Conservation (phyloP, 2,113 vertebrate genomes). For the Ageneiosus marmoratus region DNA sequence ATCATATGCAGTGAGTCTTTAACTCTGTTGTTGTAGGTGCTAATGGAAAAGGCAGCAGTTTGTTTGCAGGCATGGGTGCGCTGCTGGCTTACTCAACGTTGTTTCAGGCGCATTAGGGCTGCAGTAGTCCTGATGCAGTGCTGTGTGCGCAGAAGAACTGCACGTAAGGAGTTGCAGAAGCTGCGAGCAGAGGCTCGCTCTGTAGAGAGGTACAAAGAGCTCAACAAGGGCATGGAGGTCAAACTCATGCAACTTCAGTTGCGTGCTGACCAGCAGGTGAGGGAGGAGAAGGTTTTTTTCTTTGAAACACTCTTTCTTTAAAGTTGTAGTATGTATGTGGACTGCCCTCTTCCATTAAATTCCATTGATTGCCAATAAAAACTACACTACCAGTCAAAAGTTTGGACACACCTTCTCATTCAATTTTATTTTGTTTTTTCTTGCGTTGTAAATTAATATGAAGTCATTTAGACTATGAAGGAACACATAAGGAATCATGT, state of each 20-base stretch:
- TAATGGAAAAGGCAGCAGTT: constrained; percentile 62
- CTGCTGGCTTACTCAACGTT: constrained; percentile 70
- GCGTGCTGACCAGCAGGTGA: constrained; percentile 71
- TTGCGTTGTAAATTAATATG: too few relatives aligned
- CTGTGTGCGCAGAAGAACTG: constrained; percentile 70
- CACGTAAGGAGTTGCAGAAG: constrained; percentile 64
- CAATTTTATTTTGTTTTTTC: too few relatives aligned
- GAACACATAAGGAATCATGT: too few relatives aligned
- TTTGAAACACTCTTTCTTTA: not conserved
- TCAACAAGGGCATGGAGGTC: constrained; percentile 79
- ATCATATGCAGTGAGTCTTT: not conserved
- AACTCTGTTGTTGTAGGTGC: constrained; percentile 58
- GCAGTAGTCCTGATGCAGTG: constrained; percentile 72
- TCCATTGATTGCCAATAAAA: not conserved
- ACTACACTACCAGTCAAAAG: too few relatives aligned
- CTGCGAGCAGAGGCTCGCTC: constrained; percentile 71
- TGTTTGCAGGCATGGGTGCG: constrained; percentile 69
- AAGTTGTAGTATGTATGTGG: not conserved
- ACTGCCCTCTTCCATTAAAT: not conserved
- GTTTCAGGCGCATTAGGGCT: constrained; percentile 50
- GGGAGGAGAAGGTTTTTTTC: not conserved
- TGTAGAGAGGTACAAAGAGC: constrained; percentile 68
- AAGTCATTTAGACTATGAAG: too few relatives aligned
- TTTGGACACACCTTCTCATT: too few relatives aligned
- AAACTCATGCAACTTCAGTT: constrained; percentile 79